These are phyloP conservation scores for Papilio polyxenes DNA, from an alignment of 1,140 invertebrate genomes.

Conservation along the genomic window DNA sequence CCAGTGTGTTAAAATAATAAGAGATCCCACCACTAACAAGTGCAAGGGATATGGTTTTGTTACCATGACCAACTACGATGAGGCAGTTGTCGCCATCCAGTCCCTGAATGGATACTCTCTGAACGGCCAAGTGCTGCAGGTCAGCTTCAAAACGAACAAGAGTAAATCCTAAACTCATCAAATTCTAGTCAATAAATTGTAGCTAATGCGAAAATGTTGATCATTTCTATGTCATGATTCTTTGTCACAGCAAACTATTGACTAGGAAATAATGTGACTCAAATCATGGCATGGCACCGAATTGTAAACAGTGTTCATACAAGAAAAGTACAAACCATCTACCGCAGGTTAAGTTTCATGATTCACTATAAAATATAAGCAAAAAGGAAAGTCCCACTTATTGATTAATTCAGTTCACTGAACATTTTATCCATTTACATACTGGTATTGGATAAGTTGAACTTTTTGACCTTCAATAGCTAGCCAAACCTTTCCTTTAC, in stretches of 20 bases:
- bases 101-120: conserved; percentile 94
- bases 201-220: conserved; percentile 79
- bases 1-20: conserved; percentile 94
- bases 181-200: conserved; percentile 80
- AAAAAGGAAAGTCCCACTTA: conserved; percentile 29
- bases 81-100: conserved; percentile 93
- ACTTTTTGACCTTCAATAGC: not conserved
- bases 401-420: not conserved
- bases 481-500: conserved; percentile 3
- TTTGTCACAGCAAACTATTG: conserved; percentile 61
- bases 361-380: conserved; percentile 43
- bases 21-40: conserved; percentile 93
- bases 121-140: conserved; percentile 93
- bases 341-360: conserved; percentile 55
- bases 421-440: conserved; percentile 16
- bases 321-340: conserved; percentile 68
- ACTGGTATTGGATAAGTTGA: conserved; percentile 24
- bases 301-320: conserved; percentile 63
- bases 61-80: conserved; percentile 97
- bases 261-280: conserved; percentile 59
- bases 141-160: conserved; percentile 93
- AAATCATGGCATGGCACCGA: conserved; percentile 70
- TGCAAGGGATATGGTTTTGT: conserved; percentile 97
- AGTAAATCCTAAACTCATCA: conserved; percentile 82
- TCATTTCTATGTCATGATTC: conserved; percentile 77